Conservation (phyloP, 2,888 invertebrate species). For the Sepiola atlantica region DNA sequence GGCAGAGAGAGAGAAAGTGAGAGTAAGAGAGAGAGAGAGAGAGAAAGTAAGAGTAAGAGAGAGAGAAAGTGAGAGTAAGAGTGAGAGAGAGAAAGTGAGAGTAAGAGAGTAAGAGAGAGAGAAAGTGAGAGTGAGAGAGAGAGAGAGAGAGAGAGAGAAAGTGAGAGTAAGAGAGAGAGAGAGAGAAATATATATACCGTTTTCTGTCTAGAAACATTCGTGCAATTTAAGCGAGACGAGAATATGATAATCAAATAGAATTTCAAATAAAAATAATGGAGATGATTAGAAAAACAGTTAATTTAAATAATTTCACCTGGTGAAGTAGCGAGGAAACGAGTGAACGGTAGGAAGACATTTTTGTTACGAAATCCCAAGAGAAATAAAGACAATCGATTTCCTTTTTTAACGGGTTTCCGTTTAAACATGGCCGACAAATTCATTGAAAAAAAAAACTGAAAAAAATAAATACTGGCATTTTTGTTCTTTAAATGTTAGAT, state of each 20-base stretch:
- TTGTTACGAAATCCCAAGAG: neutral
- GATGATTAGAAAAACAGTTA: conserved; percentile 32
- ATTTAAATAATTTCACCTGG: conserved; percentile 32
- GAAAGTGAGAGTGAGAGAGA: too few relatives aligned
- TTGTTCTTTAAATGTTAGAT: neutral
- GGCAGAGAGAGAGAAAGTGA: too few relatives aligned
- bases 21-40: too few relatives aligned
- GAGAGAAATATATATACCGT: neutral
- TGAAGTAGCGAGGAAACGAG: neutral
- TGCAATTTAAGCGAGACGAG: neutral
- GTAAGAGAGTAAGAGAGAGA: too few relatives aligned
- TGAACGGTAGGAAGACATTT: neutral
- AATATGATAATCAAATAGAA: neutral
- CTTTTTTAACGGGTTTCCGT: neutral
- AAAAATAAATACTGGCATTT: neutral
- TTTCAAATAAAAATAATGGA: neutral
- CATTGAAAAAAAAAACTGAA: neutral
- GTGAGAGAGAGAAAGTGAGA: too few relatives aligned
- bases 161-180: too few relatives aligned
- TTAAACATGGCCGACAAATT: neutral
- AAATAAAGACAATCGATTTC: neutral
- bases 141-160: too few relatives aligned
- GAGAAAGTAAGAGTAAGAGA: too few relatives aligned
- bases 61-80: too few relatives aligned
- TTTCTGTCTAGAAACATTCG: neutral